Conservation (phyloP, 2,888 invertebrate genomes). For the Drosophila stalkeri region DNA sequence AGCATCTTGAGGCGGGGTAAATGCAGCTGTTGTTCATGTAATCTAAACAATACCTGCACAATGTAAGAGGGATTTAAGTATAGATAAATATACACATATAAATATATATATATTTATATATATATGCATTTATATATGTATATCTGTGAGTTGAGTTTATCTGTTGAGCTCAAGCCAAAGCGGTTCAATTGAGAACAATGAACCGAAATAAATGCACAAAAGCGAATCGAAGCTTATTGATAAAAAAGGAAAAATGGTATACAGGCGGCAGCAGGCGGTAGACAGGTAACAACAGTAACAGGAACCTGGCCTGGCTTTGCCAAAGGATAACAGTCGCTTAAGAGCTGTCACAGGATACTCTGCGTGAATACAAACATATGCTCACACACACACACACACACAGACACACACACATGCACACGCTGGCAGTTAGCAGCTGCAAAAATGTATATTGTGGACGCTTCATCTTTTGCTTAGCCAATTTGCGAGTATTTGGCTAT, state of each 20-base stretch:
- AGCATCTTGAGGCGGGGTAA: conserved; percentile 26
- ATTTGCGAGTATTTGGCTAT: conserved; percentile 63
- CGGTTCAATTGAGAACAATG: conserved; percentile 71
- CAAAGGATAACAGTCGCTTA: conserved; percentile 64
- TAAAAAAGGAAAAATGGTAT: conserved; percentile 39
- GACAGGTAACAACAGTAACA: conserved; percentile 33
- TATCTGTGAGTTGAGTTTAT: conserved; percentile 23
- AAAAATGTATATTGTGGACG: conserved; percentile 39
- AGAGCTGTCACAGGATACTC: conserved; percentile 55
- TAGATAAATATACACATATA: conserved; percentile 9
- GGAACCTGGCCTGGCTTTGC: conserved; percentile 32
- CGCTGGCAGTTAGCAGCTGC: conserved; percentile 52
- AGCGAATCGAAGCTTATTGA: conserved; percentile 70
- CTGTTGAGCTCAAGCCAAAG: conserved; percentile 33
- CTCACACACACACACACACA: conserved; percentile 14
- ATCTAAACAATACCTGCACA: conserved; percentile 78
- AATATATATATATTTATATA: conserved; percentile 1
- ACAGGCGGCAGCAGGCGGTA: conserved; percentile 1
- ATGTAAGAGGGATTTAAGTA: conserved; percentile 17
- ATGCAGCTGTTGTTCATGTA: conserved; percentile 65
- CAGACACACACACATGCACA: background rate
- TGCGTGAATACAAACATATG: background rate
- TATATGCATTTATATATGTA: background rate
- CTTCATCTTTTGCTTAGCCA: conserved; percentile 39
- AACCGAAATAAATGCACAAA: conserved; percentile 63